These are phyloP conservation scores for Pteria penguin DNA, from an alignment of 2,888 invertebrate species.

Conservation along the genomic window DNA sequence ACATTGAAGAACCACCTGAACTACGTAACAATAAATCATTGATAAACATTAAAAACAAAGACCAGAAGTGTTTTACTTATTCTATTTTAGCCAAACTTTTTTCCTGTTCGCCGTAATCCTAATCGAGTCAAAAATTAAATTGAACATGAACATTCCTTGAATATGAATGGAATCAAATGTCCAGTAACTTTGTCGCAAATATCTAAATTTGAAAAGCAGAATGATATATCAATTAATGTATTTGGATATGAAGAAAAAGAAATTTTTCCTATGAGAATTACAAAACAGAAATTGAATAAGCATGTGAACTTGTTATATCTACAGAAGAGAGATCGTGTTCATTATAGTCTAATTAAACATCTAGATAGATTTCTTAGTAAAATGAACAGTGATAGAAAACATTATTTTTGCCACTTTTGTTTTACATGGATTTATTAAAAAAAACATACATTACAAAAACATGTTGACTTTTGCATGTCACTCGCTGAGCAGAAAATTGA, in stretches of 20 bases:
- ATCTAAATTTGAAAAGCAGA: constrained; percentile 43
- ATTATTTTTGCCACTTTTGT: constrained; percentile 27
- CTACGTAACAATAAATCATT: background rate
- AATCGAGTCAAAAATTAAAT: constrained; percentile 32
- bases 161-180: constrained; percentile 41
- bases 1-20: constrained; percentile 6
- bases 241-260: constrained; percentile 46
- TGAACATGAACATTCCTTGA: constrained; percentile 25
- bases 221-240: constrained; percentile 46
- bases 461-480: constrained; percentile 31
- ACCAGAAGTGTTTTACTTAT: too few species aligned
- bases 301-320: constrained; percentile 47
- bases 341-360: too few species aligned
- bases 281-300: too few species aligned
- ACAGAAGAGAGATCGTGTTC: too few species aligned
- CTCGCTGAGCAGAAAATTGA: constrained; percentile 42
- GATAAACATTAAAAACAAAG: constrained; percentile 8
- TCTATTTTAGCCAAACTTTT: constrained; percentile 12
- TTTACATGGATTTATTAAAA: constrained; percentile 38
- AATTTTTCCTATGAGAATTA: constrained; percentile 40
- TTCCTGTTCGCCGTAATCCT: constrained; percentile 10
- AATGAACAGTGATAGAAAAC: constrained; percentile 19
- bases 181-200: constrained; percentile 39
- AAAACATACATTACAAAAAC: constrained; percentile 25
- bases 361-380: constrained; percentile 43